A percentile compares a stretch with the other conserved stretches of the same genome.
Conservation (phyloP, 2,797 vertebrate genomes). For the Coregonus ussuriensis region DNA sequence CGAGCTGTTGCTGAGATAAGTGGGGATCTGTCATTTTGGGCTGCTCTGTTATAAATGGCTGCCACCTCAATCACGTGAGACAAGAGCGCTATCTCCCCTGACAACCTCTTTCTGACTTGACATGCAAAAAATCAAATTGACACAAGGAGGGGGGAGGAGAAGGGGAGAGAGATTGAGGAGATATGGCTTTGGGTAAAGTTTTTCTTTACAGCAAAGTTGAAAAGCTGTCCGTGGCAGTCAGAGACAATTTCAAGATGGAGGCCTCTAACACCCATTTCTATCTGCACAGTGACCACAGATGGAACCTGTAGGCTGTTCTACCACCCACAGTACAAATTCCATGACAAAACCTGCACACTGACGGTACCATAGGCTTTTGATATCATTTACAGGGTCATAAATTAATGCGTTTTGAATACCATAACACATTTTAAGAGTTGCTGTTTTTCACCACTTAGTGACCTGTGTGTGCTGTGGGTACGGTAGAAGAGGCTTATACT, state of each 20-base stretch:
- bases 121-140: conserved; percentile 58
- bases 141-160: conserved; percentile 36
- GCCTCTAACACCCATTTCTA: neutral
- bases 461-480: conserved; percentile 18
- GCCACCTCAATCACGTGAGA: conserved; percentile 54
- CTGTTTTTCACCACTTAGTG: conserved; percentile 41
- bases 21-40: conserved; percentile 53
- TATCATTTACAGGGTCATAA: conserved; percentile 19
- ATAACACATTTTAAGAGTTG: conserved; percentile 12
- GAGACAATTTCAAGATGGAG: neutral
- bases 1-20: conserved; percentile 60
- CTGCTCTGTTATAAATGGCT: conserved; percentile 55
- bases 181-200: conserved; percentile 11
- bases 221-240: neutral
- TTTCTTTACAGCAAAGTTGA: conserved; percentile 4
- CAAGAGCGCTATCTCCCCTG: conserved; percentile 59
- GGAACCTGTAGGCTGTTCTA: neutral
- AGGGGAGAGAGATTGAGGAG: conserved; percentile 24
- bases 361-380: neutral
- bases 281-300: neutral
- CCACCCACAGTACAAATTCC: conserved; percentile 9
- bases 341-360: conserved; percentile 5
- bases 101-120: conserved; percentile 64
- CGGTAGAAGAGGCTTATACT: conserved; percentile 27
- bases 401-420: conserved; percentile 27